Evolutionary conservation across 2,113 vertebrate genomes (phyloP).

Genomic region (Solea solea): DNA sequence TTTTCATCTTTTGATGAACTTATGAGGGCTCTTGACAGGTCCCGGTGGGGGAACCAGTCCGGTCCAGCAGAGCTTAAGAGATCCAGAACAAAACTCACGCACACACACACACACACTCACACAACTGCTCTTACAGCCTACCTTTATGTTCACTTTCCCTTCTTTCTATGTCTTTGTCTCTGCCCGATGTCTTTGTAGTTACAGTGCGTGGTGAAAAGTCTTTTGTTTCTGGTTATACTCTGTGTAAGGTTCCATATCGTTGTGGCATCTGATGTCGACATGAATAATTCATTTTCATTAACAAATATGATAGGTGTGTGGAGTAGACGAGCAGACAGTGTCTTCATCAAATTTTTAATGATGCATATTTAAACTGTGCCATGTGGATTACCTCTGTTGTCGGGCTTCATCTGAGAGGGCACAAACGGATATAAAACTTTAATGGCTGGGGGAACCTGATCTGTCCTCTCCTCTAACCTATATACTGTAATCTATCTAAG

Average conservation of each 20-base stretch:
- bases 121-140: conserved; percentile 16
- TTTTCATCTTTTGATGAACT: conserved; percentile 81
- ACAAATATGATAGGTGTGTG: conserved; percentile 56
- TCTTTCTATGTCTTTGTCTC: neutral
- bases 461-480: conserved; percentile 34
- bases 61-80: conserved; percentile 40
- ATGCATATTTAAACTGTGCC: conserved; percentile 64
- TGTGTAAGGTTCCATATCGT: conserved; percentile 28
- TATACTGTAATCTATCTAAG: conserved; percentile 32
- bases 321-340: conserved; percentile 48
- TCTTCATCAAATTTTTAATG: conserved; percentile 73
- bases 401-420: conserved; percentile 50
- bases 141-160: conserved; percentile 31
- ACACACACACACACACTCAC: neutral
- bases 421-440: conserved; percentile 74
- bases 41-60: conserved; percentile 34
- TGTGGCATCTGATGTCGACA: conserved; percentile 54
- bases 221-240: conserved; percentile 35
- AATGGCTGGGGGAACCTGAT: conserved; percentile 68
- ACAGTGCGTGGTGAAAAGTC: conserved; percentile 12
- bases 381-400: conserved; percentile 61
- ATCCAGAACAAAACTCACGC: conserved; percentile 29
- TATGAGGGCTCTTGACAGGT: conserved; percentile 80
- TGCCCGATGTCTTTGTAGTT: conserved; percentile 1
- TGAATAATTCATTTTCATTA: conserved; percentile 74